Base-by-base conservation (phyloP, 2,113 vertebrate genomes). In the Proteles cristata region DNA sequence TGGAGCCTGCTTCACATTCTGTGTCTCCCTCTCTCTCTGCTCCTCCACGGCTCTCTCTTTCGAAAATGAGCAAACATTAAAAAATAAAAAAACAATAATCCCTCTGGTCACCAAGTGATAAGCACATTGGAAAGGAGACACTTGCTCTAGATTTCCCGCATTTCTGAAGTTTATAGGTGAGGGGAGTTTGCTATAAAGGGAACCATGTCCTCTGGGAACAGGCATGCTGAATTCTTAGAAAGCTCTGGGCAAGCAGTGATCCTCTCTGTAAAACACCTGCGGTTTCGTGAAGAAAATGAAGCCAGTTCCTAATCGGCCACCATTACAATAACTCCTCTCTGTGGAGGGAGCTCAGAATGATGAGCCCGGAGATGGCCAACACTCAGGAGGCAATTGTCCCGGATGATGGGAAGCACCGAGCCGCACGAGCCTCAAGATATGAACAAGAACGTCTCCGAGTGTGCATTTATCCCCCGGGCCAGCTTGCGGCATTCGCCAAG, bases 231-330 rank as follows among this genome's bases (percentile, higher is more conserved):
- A 58, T 1, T 68, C 14, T 53, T 45, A 77, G 77, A 97, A 77
- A 68, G 4, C 14, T 79, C 79, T 45, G 65, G 79, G 83, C 85
- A 91, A 82, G 81, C 76, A 84, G 63, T 26, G 65, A 16, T 15
- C 50, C 31, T 26, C 2, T 93, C 88, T 69, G 73, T 31, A 97
- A 90, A 94, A 92, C 28, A 92, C 90, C 26, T 33, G 73, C 43
- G 55, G 14, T n/a, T 92, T 48, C 39, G 58, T 53, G 61, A 76
- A 45, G 77, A 65, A 35, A 69, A 65, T 77, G 74, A 96, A 94
- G 95, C 21, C 69, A 83, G 19, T 88, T 97, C 50, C 35, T 58
- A 95, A 74, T 31, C 85, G 17, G 25, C 23, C 6, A 33, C 55
- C 69, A 79, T 74, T 92, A 89, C 91, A 93, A 21, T 77, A 71